Base-by-base conservation (phyloP, 2,113 vertebrate genomes). In the Odocoileus hemionus region DNA sequence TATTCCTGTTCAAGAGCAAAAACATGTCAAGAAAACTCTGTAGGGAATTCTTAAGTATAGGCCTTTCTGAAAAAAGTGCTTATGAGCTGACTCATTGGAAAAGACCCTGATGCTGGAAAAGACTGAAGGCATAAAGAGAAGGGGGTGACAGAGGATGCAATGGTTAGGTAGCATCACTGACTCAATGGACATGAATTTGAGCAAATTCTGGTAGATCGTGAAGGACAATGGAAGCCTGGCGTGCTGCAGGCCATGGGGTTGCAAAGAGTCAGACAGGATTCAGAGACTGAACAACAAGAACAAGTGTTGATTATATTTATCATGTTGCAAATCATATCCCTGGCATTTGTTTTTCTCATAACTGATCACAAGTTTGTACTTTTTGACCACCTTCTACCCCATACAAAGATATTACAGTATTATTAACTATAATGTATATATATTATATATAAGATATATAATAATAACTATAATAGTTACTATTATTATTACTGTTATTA, bases 201-300 rank as follows among this genome's bases (percentile, higher is more conserved):
- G 21, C 36, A 43, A 25, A 43, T 43, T 74, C 70, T 2, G 0
- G 36, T 11, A 74, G 36, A 74, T 74, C 0, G 21, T 74, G 70
- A 25, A 25, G 70, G 70, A 25, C 11, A 43, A 25, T 2, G 23
- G 23, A 76, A 76, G 70, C 36, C 70, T 76, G 70, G 39, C 3
- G 0, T 76, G 70, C 36, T 76, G 12, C 39, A 25, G 23, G 1
- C 6, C 23, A 0, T 76, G 70, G 39, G 2, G 70, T 43, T 26
- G 39, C 70, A 76, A 23, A 39, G 36, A 43, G 6, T 76, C 70
- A 76, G 70, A 76, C 36, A 4, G 0, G 6, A 76, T 39, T 43
- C 21, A 76, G 70, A 6, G 0, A 26, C 6, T 76, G 39, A 70
- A 39, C n/a, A 39, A 25, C n/a, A 74, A 25, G 5, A 39, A 74